Conservation (phyloP, 2,888 invertebrate genomes). For the Dynastes grantii region DNA sequence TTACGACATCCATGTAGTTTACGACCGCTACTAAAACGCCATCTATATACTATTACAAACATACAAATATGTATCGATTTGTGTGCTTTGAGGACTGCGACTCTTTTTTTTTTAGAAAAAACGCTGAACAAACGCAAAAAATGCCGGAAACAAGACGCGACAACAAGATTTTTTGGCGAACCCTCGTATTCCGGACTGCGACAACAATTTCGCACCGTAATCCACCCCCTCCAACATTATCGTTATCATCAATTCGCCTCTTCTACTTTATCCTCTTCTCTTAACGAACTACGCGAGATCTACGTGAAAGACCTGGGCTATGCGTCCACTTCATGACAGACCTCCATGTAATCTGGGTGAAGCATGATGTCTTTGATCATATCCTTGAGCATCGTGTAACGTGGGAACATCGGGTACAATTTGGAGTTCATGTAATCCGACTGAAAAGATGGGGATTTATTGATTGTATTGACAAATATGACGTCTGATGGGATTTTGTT, state of each 20-base stretch:
- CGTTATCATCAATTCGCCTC: not conserved
- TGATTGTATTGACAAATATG: not conserved
- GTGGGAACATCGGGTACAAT: slow-evolving; percentile 93
- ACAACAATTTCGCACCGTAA: not conserved
- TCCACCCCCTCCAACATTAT: not conserved
- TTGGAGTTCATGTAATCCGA: slow-evolving; percentile 93
- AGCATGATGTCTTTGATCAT: slow-evolving; percentile 98
- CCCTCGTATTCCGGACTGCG: not conserved
- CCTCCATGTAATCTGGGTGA: slow-evolving; percentile 97
- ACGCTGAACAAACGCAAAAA: not conserved
- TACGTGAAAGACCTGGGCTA: slow-evolving; percentile 74
- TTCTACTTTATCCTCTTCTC: not conserved
- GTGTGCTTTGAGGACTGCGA: slow-evolving; percentile 10
- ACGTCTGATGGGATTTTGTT: not conserved
- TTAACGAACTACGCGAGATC: slow-evolving; percentile 16
- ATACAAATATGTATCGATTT: not conserved
- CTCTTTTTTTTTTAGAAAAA: not conserved
- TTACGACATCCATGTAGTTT: no score
- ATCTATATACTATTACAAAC: no score
- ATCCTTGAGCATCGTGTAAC: slow-evolving; percentile 96
- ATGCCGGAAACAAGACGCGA: not conserved
- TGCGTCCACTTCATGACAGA: slow-evolving; percentile 91
- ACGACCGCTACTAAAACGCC: no score
- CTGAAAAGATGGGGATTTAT: slow-evolving; percentile 72
- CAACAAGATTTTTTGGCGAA: slow-evolving; percentile 9